Evolutionary conservation across 2,888 invertebrate genomes (phyloP), one percentile per base, ranked within the genome.

Genomic region (Drosophila hamatofila): DNA sequence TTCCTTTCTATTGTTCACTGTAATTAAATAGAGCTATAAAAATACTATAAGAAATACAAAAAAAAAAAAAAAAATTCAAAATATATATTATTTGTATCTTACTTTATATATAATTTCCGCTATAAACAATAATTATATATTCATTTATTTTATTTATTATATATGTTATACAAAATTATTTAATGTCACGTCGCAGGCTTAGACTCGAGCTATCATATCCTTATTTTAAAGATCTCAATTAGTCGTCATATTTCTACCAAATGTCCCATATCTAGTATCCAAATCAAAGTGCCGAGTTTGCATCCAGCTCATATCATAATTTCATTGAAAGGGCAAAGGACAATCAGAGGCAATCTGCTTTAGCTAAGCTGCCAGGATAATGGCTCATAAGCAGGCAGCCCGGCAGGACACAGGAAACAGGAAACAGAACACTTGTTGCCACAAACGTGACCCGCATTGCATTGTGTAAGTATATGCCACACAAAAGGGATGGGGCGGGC

Each of bases 391-490:
- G 35, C 51, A 51, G 51, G 9, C 67, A 57, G 72, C 4, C 11
- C n/a, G 27, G 8, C 48, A 46, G 61, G 41, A 46, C 52, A 30
- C 41, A 8, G 39, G 48, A 55, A 56, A 42, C 62, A 7, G 60
- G 23, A 55, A 60, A 42, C 62, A 4, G 59, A 21, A 60, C 86
- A 88, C 75, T 83, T 85, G 81, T 75, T 83, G 83, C 80, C 81
- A 74, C 72, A 88, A 85, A 85, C 84, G 84, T 85, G 84, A 88
- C 81, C 52, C 21, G 79, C 72, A 73, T 81, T 80, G 48, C 41
- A 35, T 55, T 52, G 49, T 55, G 12, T 44, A 73, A 62, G 33
- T 25, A n/a, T 21, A 9, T 37, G 48, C 27, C 27, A 6, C 16
- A 39, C 23, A 16, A 11, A 1, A 6, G 41, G 60, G 25, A 8